Evolutionary conservation across 2,797 vertebrate genomes (phyloP).

Genomic region (Coendou prehensilis): DNA sequence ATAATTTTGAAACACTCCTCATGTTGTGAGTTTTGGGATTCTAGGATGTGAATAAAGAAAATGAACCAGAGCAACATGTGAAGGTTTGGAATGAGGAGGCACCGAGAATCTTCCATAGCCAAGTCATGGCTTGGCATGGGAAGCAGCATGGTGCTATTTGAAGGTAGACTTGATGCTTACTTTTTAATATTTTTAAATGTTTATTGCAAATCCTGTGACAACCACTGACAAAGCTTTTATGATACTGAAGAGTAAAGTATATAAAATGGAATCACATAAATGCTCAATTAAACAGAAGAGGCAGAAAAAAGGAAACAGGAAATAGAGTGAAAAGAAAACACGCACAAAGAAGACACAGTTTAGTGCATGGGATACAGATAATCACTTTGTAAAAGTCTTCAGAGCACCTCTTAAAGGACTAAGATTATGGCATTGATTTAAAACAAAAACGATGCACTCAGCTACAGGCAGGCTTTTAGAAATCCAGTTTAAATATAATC

Average conservation of each 20-base stretch:
- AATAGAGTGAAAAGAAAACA: background rate
- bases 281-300: background rate
- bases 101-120: background rate
- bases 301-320: background rate
- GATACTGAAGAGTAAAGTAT: background rate
- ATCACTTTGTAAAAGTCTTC: background rate
- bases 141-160: background rate
- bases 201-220: background rate
- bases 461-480: background rate
- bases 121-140: rapidly evolving
- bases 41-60: background rate
- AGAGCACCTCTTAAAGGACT: background rate
- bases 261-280: background rate
- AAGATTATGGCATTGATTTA: background rate
- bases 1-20: background rate
- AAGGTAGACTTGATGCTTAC: background rate
- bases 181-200: background rate
- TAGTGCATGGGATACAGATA: background rate
- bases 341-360: background rate
- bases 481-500: background rate
- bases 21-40: background rate
- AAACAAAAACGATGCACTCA: background rate
- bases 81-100: background rate
- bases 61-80: background rate
- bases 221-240: background rate